Conservation (phyloP, 2,113 vertebrate species). For the Carassius carassius region DNA sequence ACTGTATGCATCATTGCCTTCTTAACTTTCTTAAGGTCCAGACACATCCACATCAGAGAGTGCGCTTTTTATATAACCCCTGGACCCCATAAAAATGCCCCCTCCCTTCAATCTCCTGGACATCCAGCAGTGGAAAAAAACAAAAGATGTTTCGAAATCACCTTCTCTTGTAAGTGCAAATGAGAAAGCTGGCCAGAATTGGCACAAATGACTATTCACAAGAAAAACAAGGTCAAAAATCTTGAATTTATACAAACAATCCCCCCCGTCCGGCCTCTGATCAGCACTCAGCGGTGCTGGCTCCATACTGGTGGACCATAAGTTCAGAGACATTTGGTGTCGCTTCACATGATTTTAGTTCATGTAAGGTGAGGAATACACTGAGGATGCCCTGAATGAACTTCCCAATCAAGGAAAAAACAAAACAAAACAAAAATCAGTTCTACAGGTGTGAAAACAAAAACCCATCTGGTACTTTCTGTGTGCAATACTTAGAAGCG, state of each 20-base stretch:
- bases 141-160: conserved; percentile 40
- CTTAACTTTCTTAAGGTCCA: conserved; percentile 23
- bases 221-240: conserved; percentile 20
- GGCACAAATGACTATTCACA: neutral
- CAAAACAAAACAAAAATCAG: conserved; percentile 16
- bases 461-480: conserved; percentile 22
- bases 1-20: conserved; percentile 45
- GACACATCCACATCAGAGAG: conserved; percentile 2
- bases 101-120: conserved; percentile 6
- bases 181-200: neutral
- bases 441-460: conserved; percentile 55
- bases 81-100: neutral
- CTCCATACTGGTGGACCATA: conserved; percentile 1
- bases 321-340: conserved; percentile 1
- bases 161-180: conserved; percentile 4
- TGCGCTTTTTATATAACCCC: conserved; percentile 38
- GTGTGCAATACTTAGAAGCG: neutral
- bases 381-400: conserved; percentile 22
- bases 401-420: conserved; percentile 2
- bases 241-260: conserved; percentile 44
- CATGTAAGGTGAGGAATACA: conserved; percentile 41
- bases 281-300: neutral
- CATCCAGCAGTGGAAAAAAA: conserved; percentile 6
- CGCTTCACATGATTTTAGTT: neutral
- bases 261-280: neutral